Percentiles rank a stretch among this genome's conserved stretches.
phyloP scores from a whole-genome alignment of 2,113 vertebrate genomes.

The Leptocoma aspasia region DNA sequence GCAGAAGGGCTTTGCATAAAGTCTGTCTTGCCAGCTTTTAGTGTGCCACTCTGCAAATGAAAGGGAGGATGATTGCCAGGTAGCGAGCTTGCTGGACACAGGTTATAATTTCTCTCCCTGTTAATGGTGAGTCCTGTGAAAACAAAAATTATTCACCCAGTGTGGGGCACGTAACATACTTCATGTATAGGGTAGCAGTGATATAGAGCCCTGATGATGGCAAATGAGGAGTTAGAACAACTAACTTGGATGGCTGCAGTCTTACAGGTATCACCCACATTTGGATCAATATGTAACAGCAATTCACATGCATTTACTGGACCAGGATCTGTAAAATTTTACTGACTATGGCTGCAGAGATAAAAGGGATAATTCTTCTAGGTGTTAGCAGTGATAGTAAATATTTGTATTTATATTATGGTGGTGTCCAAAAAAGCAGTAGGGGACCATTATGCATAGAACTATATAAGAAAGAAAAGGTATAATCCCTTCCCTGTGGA shows the following conservation, averaged over 20 bases:
- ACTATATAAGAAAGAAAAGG: neutral
- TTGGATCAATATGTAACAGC: neutral
- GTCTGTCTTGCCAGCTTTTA: neutral
- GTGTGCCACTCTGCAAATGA: neutral
- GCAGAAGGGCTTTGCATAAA: neutral
- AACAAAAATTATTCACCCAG: neutral
- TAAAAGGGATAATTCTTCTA: neutral
- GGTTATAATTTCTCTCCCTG: constrained; percentile 3
- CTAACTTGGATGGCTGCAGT: neutral
- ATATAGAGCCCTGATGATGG: neutral
- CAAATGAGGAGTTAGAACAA: neutral
- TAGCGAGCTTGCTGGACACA: neutral
- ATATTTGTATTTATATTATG: constrained; percentile 39
- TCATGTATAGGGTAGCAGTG: neutral
- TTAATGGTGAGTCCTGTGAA: neutral
- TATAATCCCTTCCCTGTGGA: constrained; percentile 38
- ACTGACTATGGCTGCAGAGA: neutral
- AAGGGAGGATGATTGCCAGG: neutral
- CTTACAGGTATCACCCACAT: neutral
- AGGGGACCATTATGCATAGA: neutral
- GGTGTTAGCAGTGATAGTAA: neutral
- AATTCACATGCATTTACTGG: neutral
- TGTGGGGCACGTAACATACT: neutral
- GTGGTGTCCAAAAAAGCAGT: neutral
- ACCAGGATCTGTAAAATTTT: neutral